These are phyloP conservation scores for Heliornis fulica DNA, from an alignment of 2,113 vertebrate genomes.

Conservation along the genomic window DNA sequence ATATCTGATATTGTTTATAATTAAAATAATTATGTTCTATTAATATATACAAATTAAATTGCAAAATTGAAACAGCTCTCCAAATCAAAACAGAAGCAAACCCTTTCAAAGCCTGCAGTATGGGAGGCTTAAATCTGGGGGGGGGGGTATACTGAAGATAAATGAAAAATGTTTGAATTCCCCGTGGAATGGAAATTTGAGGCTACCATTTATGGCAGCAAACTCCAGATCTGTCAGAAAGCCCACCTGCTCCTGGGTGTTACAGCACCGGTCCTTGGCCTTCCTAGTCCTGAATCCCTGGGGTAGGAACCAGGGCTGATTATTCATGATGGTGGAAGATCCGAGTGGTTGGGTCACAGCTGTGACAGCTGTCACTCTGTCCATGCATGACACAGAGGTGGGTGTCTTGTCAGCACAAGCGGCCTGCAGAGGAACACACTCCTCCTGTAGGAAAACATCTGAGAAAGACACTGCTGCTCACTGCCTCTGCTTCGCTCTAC, in stretches of 20 bases:
- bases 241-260: neutral
- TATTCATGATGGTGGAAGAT: neutral
- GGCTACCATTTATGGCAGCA: neutral
- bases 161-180: neutral
- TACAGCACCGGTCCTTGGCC: neutral
- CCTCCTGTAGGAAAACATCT: neutral
- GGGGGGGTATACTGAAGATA: neutral
- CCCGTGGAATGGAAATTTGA: neutral
- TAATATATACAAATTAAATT: conserved; percentile 35
- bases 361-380: neutral
- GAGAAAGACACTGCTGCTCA: neutral
- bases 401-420: fast-evolving
- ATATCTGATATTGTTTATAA: conserved; percentile 57
- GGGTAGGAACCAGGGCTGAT: neutral
- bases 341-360: neutral
- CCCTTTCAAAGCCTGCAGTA: neutral
- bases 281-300: neutral
- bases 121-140: neutral
- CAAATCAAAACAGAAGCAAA: neutral
- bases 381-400: neutral
- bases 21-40: conserved; percentile 25
- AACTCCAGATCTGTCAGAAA: fast-evolving
- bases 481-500: neutral
- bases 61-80: neutral
- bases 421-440: neutral